These are phyloP conservation scores for Sminthurinus aureus DNA, from an alignment of 2,888 invertebrate species.

Conservation along the genomic window DNA sequence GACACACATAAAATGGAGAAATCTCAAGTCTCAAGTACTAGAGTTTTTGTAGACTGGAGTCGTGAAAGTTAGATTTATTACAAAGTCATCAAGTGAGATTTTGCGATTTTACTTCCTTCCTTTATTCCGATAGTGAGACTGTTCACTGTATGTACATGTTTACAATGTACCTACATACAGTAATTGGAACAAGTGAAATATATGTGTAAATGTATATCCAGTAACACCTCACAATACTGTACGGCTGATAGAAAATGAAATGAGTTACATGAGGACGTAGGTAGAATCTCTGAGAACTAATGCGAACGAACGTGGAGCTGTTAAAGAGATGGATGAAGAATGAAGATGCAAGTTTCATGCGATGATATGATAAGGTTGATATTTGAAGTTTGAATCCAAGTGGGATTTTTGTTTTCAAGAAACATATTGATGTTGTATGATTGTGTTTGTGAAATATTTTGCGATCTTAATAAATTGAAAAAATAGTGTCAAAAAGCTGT, in stretches of 20 bases:
- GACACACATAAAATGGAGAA: neutral
- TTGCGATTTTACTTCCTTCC: conserved; percentile 3
- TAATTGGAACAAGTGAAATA: neutral
- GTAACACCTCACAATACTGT: neutral
- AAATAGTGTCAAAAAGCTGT: no score
- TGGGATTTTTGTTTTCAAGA: conserved; percentile 33
- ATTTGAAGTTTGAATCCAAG: conserved; percentile 29
- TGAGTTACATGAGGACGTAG: neutral
- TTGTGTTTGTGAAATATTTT: conserved; percentile 2
- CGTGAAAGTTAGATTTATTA: conserved; percentile 39
- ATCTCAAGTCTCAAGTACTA: neutral
- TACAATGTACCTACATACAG: neutral
- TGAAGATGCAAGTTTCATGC: conserved; percentile 7
- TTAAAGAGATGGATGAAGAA: conserved; percentile 3
- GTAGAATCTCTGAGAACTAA: neutral
- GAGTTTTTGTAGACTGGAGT: neutral
- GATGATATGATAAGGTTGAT: conserved; percentile 32
- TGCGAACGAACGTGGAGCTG: neutral
- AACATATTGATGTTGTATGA: neutral
- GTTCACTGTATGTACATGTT: no score
- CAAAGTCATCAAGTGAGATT: conserved; percentile 38
- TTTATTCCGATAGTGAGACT: neutral
- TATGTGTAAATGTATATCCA: neutral
- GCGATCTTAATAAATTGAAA: no score
- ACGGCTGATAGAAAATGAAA: neutral